A percentile compares a stretch with the other conserved stretches of the same genome.
phyloP scores from a whole-genome alignment of 2,888 invertebrate species.

The Saturnia pavonia region DNA sequence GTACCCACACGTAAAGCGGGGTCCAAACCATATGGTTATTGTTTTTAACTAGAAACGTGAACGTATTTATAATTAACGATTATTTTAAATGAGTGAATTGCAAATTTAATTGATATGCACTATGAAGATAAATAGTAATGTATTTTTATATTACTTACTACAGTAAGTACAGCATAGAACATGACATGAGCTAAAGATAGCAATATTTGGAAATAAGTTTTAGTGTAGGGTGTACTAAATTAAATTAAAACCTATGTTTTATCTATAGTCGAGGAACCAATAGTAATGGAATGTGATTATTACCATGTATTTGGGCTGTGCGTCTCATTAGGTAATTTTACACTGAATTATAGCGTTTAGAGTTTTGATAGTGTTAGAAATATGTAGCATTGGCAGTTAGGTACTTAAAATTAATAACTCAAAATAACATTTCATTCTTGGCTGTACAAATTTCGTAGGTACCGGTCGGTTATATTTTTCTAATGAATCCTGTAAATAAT shows the following conservation, averaged over 20 bases:
- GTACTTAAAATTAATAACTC: constrained; percentile 36
- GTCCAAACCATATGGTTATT: no score
- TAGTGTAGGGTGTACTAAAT: neutral
- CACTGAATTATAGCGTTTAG: constrained; percentile 21
- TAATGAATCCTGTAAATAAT: neutral
- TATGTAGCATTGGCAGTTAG: constrained; percentile 29
- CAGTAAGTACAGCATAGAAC: neutral
- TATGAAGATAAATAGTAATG: neutral
- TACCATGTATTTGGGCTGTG: constrained; percentile 59
- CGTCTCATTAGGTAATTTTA: constrained; percentile 38
- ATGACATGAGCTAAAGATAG: constrained; percentile 1
- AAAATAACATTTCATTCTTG: neutral
- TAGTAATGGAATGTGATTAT: constrained; percentile 39
- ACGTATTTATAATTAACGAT: neutral
- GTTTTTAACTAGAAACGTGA: neutral
- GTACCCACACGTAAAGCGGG: no score
- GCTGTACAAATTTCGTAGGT: neutral
- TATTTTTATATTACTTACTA: constrained; percentile 7
- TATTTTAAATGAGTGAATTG: constrained; percentile 6
- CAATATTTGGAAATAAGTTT: constrained; percentile 7
- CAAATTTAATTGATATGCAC: neutral
- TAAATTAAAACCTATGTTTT: neutral
- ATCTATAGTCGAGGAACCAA: constrained; percentile 20
- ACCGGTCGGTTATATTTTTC: neutral
- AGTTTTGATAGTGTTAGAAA: constrained; percentile 7